Evolutionary conservation across 2,888 invertebrate species (phyloP), one percentile per base, ranked within the genome.

Genomic region (Lysandra coridon): DNA sequence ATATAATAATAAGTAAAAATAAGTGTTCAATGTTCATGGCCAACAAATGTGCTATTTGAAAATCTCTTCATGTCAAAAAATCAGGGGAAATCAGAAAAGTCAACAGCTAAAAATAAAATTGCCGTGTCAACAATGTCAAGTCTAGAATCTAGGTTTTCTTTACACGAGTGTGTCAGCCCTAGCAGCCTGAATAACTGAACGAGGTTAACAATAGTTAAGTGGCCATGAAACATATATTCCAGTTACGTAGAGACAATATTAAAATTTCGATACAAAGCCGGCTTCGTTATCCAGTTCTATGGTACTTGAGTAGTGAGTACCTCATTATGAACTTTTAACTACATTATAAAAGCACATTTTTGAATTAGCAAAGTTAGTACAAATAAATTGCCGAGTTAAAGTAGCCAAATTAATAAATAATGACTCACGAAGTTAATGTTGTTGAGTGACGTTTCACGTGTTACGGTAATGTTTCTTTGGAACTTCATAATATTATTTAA

Each of bases 131-230:
- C 57, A 57, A 14, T 17, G 4, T 57, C 57, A 57, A 17, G 17
- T 17, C 4, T 57, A 30, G 12, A 64, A 12, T 30, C 64, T 30
- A 64, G 64, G 12, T 64, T 2, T 23, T 1, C n/a, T 0, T 30
- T 7, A 30, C 4, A 64, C 30, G 4, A 64, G 4, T 30, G 33
- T 69, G 69, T 14, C 69, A 69, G 33, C 69, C 69, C 69, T 69
- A 69, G 23, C 64, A 14, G 69, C 33, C 33, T 69, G 69, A 69
- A 37, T 37, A 69, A 17, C 69, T 69, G 69, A 69, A 69, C 69
- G 69, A 69, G 69, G 69, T 69, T 33, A 69, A 69, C 69, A 69
- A 69, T 69, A 69, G 33, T 37, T 69, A 37, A 69, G 69, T 69
- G 69, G 69, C 69, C 69, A 37, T 69, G 69, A 14, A 69, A 69